Evolutionary conservation across 1,140 invertebrate species (phyloP).

Genomic region (Luehdorfia chinensis): DNA sequence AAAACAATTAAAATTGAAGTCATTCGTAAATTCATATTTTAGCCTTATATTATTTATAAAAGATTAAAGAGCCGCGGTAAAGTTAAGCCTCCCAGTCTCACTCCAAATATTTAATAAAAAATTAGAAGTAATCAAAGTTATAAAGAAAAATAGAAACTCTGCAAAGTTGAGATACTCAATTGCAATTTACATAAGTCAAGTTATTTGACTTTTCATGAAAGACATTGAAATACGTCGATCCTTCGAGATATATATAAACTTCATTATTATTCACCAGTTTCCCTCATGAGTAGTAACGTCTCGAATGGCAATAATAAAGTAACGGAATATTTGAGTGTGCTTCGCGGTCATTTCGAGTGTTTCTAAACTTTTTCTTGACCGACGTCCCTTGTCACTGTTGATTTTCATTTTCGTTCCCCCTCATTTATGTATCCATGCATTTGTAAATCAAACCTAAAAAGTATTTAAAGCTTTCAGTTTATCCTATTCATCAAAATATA

Average conservation of each 20-base stretch:
- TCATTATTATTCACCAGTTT: conserved; percentile 16
- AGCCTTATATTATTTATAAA: too few relatives aligned
- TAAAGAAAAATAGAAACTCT: too few relatives aligned
- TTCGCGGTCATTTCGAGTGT: conserved; percentile 35
- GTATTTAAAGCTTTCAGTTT: too few relatives aligned
- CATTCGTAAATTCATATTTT: too few relatives aligned
- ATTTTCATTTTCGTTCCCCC: conserved; percentile 35
- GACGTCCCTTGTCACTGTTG: conserved; percentile 23
- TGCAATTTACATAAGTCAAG: background rate
- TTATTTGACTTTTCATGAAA: conserved; percentile 4
- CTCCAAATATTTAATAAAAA: too few relatives aligned
- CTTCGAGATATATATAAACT: background rate
- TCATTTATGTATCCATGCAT: conserved; percentile 11
- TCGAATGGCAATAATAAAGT: conserved; percentile 34
- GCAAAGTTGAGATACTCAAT: background rate
- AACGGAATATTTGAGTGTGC: conserved; percentile 26
- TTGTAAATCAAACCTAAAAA: background rate
- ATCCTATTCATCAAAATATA: too few relatives aligned
- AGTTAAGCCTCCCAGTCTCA: too few relatives aligned
- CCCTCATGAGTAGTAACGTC: conserved; percentile 8
- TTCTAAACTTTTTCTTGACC: conserved; percentile 27
- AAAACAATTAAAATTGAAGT: too few relatives aligned
- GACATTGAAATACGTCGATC: background rate
- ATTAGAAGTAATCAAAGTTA: too few relatives aligned
- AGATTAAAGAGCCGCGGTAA: too few relatives aligned